Evolutionary conservation across 1,140 invertebrate genomes (phyloP).

Genomic region (Solenopsis invicta): DNA sequence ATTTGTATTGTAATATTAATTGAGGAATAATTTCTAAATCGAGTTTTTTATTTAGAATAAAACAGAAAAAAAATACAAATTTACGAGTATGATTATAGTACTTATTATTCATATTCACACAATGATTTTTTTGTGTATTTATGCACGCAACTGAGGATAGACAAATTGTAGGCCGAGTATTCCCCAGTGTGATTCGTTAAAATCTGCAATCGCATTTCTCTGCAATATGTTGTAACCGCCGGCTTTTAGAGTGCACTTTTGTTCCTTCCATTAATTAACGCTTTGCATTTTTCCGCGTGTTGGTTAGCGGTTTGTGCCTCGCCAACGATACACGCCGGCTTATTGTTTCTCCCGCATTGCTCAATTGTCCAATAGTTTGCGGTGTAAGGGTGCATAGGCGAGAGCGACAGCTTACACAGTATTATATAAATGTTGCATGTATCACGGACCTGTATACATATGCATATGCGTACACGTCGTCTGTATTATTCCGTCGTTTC

Average conservation of each 20-base stretch:
- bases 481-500: conserved; percentile 71
- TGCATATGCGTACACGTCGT: conserved; percentile 62
- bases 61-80: not conserved
- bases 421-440: conserved; percentile 71
- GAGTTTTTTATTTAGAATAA: not conserved
- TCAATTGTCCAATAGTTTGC: conserved; percentile 76
- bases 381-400: conserved; percentile 62
- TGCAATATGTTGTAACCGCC: conserved; percentile 2
- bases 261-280: conserved; percentile 49
- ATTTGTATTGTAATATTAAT: not conserved
- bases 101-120: not conserved
- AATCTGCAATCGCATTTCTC: conserved; percentile 15
- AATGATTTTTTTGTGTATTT: not conserved
- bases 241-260: conserved; percentile 47
- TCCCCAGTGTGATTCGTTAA: not conserved
- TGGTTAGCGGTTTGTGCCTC: conserved; percentile 61
- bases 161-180: not conserved
- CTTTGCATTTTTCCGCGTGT: conserved; percentile 43
- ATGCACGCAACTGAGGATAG: not conserved
- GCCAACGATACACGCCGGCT: conserved; percentile 61
- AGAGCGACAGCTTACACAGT: conserved; percentile 54
- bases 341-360: conserved; percentile 70
- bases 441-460: conserved; percentile 11
- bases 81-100: not conserved
- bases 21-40: not conserved